phyloP scores from a whole-genome alignment of 2,113 vertebrate species.

The Colistium nudipinnis region DNA sequence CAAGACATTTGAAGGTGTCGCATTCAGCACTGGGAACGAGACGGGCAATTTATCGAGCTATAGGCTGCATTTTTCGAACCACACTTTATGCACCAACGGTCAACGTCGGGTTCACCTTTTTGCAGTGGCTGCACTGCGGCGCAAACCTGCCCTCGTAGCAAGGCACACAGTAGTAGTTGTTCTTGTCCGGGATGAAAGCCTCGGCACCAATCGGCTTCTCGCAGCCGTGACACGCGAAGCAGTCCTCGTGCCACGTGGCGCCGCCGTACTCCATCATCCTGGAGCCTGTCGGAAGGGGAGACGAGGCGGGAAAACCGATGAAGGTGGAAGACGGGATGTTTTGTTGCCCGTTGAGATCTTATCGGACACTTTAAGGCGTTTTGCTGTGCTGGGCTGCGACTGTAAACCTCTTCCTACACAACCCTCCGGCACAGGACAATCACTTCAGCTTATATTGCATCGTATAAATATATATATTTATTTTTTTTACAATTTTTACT shows the following conservation, averaged over 20 bases:
- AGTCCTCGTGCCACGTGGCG: conserved; percentile 93
- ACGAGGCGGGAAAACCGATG: background rate
- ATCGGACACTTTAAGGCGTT: background rate
- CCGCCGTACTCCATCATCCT: conserved; percentile 91
- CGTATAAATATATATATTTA: background rate
- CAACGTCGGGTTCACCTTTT: conserved; percentile 82
- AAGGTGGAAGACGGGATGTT: background rate
- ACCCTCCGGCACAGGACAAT: background rate
- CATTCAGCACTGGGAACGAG: background rate
- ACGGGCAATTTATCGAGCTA: too few species aligned
- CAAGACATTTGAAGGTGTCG: background rate
- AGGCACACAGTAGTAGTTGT: conserved; percentile 91
- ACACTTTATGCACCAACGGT: background rate
- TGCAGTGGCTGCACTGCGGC: conserved; percentile 93
- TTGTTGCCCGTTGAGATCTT: background rate
- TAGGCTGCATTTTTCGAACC: too few species aligned
- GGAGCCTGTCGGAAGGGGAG: conserved; percentile 81
- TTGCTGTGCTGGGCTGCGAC: background rate
- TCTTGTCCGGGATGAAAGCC: conserved; percentile 92
- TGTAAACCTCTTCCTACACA: conserved; percentile 28
- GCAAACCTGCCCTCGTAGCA: conserved; percentile 93
- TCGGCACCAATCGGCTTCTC: conserved; percentile 91
- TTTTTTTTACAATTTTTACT: conserved; percentile 1
- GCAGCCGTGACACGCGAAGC: conserved; percentile 92
- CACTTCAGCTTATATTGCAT: conserved; percentile 16